Percentiles rank a stretch among this genome's conserved stretches.
phyloP scores from a whole-genome alignment of 2,797 vertebrate species.

The Sebastes minor region DNA sequence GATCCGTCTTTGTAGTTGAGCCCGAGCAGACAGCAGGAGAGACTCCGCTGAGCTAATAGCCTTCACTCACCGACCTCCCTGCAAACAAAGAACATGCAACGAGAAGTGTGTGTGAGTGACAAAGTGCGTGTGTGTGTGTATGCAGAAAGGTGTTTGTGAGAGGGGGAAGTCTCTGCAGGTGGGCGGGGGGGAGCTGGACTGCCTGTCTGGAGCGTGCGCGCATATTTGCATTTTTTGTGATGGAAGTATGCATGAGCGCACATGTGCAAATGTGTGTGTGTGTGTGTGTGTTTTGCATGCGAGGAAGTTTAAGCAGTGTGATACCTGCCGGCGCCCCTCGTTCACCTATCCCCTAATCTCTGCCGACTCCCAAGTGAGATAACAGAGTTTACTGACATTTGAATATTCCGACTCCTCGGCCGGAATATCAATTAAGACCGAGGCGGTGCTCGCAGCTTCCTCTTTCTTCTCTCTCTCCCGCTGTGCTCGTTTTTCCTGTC shows the following conservation, averaged over 20 bases:
- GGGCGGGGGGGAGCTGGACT: not conserved
- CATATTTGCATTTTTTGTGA: not conserved
- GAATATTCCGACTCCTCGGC: slow-evolving; percentile 58
- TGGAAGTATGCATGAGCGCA: slow-evolving; percentile 5
- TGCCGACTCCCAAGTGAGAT: slow-evolving; percentile 62
- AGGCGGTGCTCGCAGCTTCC: slow-evolving; percentile 2
- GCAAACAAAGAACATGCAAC: slow-evolving; percentile 2
- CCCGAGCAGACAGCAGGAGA: slow-evolving; percentile 39
- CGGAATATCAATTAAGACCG: slow-evolving; percentile 70
- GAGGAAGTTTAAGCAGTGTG: slow-evolving; percentile 25
- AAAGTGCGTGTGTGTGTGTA: not conserved
- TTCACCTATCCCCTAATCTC: slow-evolving; percentile 69
- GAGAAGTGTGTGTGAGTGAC: slow-evolving; percentile 8
- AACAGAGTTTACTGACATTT: slow-evolving; percentile 69
- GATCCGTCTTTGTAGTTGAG: slow-evolving; percentile 58
- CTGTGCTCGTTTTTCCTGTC: slow-evolving; percentile 32
- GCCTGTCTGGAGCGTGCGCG: not conserved
- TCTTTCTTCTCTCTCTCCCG: not conserved
- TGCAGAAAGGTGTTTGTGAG: not conserved
- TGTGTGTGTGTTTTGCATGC: not conserved
- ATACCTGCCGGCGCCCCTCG: slow-evolving; percentile 34
- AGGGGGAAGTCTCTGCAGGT: not conserved
- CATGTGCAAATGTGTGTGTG: slow-evolving; percentile 16
- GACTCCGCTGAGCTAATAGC: slow-evolving; percentile 36
- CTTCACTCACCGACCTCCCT: slow-evolving; percentile 36